Evolutionary conservation across 1,140 invertebrate species (phyloP).

Genomic region (Bombus confusus): DNA sequence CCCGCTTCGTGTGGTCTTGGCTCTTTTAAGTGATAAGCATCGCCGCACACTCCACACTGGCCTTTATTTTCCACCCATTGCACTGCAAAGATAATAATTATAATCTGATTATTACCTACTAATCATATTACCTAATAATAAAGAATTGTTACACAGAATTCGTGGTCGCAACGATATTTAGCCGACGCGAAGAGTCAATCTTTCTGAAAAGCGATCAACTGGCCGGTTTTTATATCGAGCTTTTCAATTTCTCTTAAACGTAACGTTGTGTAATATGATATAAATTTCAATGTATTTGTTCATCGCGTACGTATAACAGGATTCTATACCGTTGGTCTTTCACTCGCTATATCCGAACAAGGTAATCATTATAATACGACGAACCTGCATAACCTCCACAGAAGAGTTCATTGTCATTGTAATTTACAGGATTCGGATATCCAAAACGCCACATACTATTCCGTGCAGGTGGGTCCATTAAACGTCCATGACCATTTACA

Average conservation of each 20-base stretch:
- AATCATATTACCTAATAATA: too few relatives aligned
- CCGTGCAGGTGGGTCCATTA: constrained; percentile 95
- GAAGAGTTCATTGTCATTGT: constrained; percentile 94
- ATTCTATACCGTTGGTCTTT: neutral
- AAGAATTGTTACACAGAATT: too few relatives aligned
- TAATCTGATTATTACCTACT: neutral
- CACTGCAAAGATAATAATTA: constrained; percentile 80
- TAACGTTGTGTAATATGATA: neutral
- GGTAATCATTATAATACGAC: constrained; percentile 52
- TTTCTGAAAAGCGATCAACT: neutral
- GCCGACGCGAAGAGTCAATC: neutral
- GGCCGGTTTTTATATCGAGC: too few relatives aligned
- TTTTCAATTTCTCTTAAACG: neutral
- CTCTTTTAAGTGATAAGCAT: constrained; percentile 87
- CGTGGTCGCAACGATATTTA: too few relatives aligned
- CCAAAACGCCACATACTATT: constrained; percentile 97
- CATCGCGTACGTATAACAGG: neutral
- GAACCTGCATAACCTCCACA: constrained; percentile 93
- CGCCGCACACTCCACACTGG: constrained; percentile 94
- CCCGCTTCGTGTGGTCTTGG: constrained; percentile 94
- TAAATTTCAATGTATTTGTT: neutral
- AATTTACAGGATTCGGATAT: constrained; percentile 95
- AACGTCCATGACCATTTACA: constrained; percentile 87
- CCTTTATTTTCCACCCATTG: constrained; percentile 94
- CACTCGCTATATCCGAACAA: neutral